phyloP scores from a whole-genome alignment of 2,797 vertebrate genomes.

The Hephaestus fuliginosus region DNA sequence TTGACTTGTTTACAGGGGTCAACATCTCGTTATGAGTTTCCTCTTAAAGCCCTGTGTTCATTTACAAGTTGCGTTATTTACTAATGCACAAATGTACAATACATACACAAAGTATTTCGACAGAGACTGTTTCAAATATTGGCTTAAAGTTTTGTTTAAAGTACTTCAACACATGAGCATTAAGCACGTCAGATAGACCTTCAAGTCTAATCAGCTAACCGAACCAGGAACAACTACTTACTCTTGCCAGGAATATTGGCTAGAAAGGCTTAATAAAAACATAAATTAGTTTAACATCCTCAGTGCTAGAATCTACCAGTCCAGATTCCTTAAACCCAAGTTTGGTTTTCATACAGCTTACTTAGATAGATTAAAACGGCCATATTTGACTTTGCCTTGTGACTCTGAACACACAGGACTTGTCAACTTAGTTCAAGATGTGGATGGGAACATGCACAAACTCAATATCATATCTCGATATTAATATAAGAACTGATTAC shows the following conservation, averaged over 20 bases:
- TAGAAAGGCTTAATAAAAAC: too few species aligned
- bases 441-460: not conserved
- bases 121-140: not conserved
- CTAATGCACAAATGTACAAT: not conserved
- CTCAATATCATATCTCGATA: not conserved
- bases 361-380: not conserved
- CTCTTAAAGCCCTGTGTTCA: not conserved
- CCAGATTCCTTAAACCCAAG: not conserved
- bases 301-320: too few species aligned
- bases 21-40: not conserved
- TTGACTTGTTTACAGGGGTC: constrained; percentile 41
- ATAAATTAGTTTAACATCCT: too few species aligned
- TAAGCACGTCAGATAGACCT: not conserved
- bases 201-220: not conserved
- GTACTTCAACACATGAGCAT: not conserved
- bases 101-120: not conserved
- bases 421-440: not conserved
- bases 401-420: not conserved
- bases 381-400: not conserved
- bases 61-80: constrained; percentile 10
- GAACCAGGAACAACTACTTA: not conserved
- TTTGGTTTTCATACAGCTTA: not conserved
- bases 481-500: not conserved
- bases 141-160: not conserved
- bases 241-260: not conserved